Evolutionary conservation across 2,113 vertebrate species (phyloP).

Genomic region (Poeciliopsis turrubarensis): DNA sequence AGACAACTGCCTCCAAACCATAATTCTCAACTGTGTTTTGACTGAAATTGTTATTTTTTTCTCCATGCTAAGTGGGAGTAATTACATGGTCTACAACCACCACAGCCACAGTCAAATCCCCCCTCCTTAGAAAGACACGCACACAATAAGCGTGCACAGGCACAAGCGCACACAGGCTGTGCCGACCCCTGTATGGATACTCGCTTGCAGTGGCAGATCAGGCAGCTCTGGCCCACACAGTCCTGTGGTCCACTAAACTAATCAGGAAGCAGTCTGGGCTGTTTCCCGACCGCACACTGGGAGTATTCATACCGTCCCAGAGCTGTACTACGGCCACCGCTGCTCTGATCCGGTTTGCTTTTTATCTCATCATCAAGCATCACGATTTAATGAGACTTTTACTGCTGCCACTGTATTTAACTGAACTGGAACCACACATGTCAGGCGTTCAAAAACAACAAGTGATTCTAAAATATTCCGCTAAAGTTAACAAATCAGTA

Average conservation of each 20-base stretch:
- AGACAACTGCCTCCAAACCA: conserved; percentile 51
- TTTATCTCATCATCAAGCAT: not conserved
- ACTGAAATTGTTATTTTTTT: conserved; percentile 69
- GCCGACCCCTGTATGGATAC: conserved; percentile 12
- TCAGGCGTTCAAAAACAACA: not conserved
- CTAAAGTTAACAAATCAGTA: not conserved
- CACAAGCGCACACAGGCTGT: conserved; percentile 11
- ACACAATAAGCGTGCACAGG: conserved; percentile 6
- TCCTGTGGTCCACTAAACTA: conserved; percentile 69
- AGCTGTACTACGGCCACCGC: conserved; percentile 21
- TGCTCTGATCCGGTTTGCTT: conserved; percentile 11
- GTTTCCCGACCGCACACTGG: conserved; percentile 63
- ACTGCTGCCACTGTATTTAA: not conserved
- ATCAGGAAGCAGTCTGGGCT: conserved; percentile 73
- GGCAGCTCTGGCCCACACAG: conserved; percentile 44
- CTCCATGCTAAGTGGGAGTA: conserved; percentile 74
- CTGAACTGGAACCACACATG: not conserved
- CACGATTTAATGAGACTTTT: not conserved
- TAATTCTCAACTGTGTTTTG: conserved; percentile 67
- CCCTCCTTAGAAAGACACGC: conserved; percentile 56
- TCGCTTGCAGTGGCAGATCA: conserved; percentile 41
- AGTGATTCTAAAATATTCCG: not conserved
- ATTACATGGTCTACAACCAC: conserved; percentile 76
- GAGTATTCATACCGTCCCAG: conserved; percentile 39
- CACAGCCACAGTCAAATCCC: conserved; percentile 63